These are phyloP conservation scores for Sinohyriopsis cumingii DNA, from an alignment of 2,888 invertebrate genomes.

Conservation along the genomic window DNA sequence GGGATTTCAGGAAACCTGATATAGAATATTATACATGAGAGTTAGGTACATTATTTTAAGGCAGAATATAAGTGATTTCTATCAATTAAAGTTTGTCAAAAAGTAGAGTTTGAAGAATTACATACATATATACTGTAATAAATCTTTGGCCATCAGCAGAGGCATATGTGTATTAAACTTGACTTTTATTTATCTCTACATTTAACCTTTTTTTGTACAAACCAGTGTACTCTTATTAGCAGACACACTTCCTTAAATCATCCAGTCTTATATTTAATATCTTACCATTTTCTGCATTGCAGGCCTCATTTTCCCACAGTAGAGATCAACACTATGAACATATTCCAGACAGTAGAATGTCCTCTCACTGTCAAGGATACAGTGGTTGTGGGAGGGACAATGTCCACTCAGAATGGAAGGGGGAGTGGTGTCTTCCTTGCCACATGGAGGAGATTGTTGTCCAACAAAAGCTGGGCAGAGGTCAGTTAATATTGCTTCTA, in stretches of 20 bases:
- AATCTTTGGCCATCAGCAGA: too few species aligned
- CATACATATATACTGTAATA: too few species aligned
- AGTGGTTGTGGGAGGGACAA: slow-evolving; percentile 80
- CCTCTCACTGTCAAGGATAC: slow-evolving; percentile 91
- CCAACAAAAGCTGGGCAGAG: slow-evolving; percentile 91
- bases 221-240: background rate
- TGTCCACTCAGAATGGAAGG: slow-evolving; percentile 84
- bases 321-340: slow-evolving; percentile 94
- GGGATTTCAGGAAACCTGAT: too few species aligned
- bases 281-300: slow-evolving; percentile 11
- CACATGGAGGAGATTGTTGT: slow-evolving; percentile 84
- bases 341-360: slow-evolving; percentile 93
- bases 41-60: too few species aligned
- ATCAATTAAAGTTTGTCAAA: too few species aligned
- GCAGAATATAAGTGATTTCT: too few species aligned
- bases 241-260: background rate
- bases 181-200: background rate
- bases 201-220: background rate
- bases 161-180: background rate
- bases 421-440: slow-evolving; percentile 83
- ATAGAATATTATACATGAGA: too few species aligned
- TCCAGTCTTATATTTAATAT: background rate
- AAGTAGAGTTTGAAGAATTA: too few species aligned
- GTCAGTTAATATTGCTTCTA: slow-evolving; percentile 64
- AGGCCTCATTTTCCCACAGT: slow-evolving; percentile 80